A percentile compares a stretch with the other conserved stretches of the same genome.
Evolutionary conservation across 2,113 vertebrate genomes (phyloP).

Genomic region (Misgurnus anguillicaudatus): DNA sequence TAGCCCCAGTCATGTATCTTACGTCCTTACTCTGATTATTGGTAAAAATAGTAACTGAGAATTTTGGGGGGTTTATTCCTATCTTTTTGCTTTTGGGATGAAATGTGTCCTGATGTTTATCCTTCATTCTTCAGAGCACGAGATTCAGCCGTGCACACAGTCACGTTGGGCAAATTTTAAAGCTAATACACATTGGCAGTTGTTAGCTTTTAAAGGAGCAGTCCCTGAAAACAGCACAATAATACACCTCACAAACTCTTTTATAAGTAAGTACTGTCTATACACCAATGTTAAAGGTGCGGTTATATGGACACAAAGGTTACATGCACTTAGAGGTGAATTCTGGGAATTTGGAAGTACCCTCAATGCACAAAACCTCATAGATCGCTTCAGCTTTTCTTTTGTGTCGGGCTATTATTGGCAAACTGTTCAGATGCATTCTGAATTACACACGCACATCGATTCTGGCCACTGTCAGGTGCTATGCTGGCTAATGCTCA

Average conservation of each 20-base stretch:
- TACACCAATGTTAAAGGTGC: neutral
- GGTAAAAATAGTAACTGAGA: too few species aligned
- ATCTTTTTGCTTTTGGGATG: neutral
- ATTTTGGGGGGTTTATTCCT: too few species aligned
- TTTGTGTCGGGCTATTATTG: conserved; percentile 44
- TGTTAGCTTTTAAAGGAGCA: neutral
- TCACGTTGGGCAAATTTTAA: neutral
- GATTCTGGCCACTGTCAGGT: conserved; percentile 49
- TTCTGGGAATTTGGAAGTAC: conserved; percentile 25
- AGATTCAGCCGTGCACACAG: neutral
- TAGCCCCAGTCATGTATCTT: too few species aligned
- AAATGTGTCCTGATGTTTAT: neutral
- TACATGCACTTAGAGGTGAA: neutral
- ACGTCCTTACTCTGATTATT: too few species aligned
- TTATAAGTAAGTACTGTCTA: neutral
- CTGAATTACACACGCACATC: conserved; percentile 53
- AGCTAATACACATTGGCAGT: neutral
- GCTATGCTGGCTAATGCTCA: conserved; percentile 43
- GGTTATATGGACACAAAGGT: conserved; percentile 1
- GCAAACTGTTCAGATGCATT: conserved; percentile 43
- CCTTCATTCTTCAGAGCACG: neutral
- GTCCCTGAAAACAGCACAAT: neutral
- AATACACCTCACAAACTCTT: neutral
- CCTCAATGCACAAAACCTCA: conserved; percentile 5
- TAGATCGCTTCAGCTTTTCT: conserved; percentile 35